phyloP scores from a whole-genome alignment of 2,797 vertebrate genomes.

The Okamejei kenojei region DNA sequence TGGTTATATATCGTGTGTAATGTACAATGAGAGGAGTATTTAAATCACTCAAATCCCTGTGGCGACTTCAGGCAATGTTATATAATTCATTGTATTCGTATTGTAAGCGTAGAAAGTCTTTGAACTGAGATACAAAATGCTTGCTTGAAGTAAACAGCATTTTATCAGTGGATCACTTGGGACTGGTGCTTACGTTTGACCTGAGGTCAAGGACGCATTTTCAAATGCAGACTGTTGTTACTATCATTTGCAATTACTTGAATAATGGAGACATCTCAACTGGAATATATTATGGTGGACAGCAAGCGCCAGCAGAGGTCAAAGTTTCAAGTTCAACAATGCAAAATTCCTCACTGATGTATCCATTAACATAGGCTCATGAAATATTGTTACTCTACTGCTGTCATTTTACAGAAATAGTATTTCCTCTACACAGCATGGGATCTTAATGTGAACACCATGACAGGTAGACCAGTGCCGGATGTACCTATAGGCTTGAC shows the following conservation, averaged over 20 bases:
- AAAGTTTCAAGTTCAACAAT: neutral
- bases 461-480: neutral
- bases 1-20: neutral
- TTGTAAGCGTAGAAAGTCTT: neutral
- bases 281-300: neutral
- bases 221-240: neutral
- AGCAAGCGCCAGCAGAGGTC: neutral
- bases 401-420: neutral
- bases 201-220: slow-evolving; percentile 20
- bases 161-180: slow-evolving; percentile 19
- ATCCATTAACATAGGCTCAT: neutral
- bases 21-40: neutral
- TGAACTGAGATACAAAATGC: neutral
- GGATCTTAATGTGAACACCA: neutral
- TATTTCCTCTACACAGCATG: neutral
- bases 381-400: neutral
- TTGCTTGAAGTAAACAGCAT: neutral
- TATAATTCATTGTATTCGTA: neutral
- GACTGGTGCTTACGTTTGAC: neutral
- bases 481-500: no score
- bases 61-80: neutral
- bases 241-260: neutral
- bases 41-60: neutral
- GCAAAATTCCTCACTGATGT: neutral
- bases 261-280: neutral